Evolutionary conservation across 2,113 vertebrate species (phyloP).

Genomic region (Sylvilagus bachmani): DNA sequence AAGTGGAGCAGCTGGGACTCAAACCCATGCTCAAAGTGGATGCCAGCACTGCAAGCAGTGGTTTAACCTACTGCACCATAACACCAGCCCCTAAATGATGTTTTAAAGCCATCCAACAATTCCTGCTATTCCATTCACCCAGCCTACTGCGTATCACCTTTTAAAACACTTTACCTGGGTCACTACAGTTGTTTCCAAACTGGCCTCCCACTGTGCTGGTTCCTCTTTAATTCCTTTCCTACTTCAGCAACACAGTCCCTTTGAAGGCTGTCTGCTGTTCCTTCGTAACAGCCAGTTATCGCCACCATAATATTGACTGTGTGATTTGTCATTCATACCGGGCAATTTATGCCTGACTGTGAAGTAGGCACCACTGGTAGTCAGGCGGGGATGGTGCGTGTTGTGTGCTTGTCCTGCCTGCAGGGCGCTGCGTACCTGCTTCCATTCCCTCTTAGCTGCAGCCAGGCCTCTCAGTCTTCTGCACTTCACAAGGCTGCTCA

Average conservation of each 20-base stretch:
- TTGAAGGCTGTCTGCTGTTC: background rate
- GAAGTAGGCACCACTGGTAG: rapidly evolving
- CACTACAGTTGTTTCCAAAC: background rate
- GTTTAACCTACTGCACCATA: no score
- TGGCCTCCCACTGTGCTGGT: background rate
- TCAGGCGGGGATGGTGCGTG: background rate
- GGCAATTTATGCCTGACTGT: background rate
- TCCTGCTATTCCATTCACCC: background rate
- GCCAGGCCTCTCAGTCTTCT: background rate
- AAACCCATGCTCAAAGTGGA: no score
- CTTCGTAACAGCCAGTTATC: background rate
- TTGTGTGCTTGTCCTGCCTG: rapidly evolving
- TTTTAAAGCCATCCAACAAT: background rate
- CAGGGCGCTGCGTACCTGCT: background rate
- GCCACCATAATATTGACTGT: background rate
- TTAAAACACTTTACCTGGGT: no score
- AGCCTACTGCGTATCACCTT: background rate
- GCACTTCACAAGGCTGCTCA: rapidly evolving
- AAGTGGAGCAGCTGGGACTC: no score
- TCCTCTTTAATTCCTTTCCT: background rate
- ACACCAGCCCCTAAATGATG: background rate
- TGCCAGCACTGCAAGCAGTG: no score
- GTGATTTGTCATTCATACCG: rapidly evolving
- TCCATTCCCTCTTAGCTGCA: no score
- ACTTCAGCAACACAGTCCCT: rapidly evolving